Percentiles rank a stretch among this genome's conserved stretches.
These are phyloP conservation scores for Acomys russatus DNA, from an alignment of 2,797 vertebrate species.

Conservation along the genomic window DNA sequence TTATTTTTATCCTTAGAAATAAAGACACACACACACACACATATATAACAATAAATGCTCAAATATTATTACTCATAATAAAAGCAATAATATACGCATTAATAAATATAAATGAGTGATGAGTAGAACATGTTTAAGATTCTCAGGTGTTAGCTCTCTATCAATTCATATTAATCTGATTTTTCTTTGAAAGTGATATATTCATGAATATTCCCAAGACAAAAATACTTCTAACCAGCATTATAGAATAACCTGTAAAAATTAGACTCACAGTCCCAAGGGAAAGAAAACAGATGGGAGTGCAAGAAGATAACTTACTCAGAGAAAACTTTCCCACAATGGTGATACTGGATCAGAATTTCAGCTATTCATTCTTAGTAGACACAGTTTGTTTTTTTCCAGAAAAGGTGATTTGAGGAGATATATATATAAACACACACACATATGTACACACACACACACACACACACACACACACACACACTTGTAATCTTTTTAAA, in stretches of 20 bases:
- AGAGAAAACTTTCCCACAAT: not conserved
- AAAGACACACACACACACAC: not conserved
- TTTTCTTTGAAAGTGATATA: not conserved
- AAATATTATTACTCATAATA: not conserved
- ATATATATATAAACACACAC: not conserved
- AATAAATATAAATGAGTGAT: not conserved
- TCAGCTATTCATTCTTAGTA: not conserved
- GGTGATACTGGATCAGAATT: not conserved
- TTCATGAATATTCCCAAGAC: not conserved
- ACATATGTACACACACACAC: too few species aligned
- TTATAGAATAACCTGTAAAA: constrained; percentile 7
- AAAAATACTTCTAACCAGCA: constrained; percentile 21
- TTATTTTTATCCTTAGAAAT: not conserved
- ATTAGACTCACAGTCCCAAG: not conserved
- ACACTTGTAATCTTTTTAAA: constrained; percentile 35
- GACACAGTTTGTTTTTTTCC: not conserved
- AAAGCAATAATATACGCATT: not conserved
- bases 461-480: too few species aligned
- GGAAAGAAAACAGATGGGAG: not conserved
- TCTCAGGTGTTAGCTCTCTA: not conserved
- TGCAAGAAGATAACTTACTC: not conserved
- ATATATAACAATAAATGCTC: not conserved
- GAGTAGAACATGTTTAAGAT: not conserved
- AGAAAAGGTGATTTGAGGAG: not conserved
- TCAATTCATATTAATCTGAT: not conserved